Evolutionary conservation across 2,113 vertebrate species (phyloP).

Genomic region (Bubo scandiacus): DNA sequence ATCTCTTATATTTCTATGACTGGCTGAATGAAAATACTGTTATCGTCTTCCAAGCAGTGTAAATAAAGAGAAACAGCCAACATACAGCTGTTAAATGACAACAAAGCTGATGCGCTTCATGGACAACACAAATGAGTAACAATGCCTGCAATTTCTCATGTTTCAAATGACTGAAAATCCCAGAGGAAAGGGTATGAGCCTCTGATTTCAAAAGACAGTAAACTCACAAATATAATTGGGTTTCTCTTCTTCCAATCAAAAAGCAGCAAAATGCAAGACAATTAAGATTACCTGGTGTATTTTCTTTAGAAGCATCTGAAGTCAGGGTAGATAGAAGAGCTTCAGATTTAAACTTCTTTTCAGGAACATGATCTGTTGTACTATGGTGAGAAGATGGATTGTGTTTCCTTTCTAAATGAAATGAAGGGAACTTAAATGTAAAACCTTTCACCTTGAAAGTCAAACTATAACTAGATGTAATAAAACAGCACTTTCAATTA

Average conservation of each 20-base stretch:
- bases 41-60: neutral
- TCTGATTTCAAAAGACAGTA: neutral
- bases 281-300: constrained; percentile 84
- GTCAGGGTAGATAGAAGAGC: constrained; percentile 96
- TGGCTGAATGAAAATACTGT: neutral
- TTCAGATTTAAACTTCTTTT: constrained; percentile 99
- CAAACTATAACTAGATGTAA: neutral
- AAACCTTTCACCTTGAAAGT: neutral
- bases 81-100: neutral
- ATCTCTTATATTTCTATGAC: neutral
- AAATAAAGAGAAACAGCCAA: neutral
- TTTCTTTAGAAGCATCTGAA: constrained; percentile 96
- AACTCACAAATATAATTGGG: neutral
- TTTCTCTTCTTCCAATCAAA: neutral
- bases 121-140: neutral
- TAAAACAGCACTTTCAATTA: neutral
- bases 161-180: neutral
- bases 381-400: constrained; percentile 90
- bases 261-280: neutral
- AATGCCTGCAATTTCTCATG: neutral
- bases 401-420: constrained; percentile 91
- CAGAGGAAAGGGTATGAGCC: neutral
- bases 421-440: constrained; percentile 7
- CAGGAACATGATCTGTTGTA: constrained; percentile 90
- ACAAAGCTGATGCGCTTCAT: neutral